phyloP scores from a whole-genome alignment of 2,113 vertebrate species.

The Sinocyclocheilus rhinocerous region DNA sequence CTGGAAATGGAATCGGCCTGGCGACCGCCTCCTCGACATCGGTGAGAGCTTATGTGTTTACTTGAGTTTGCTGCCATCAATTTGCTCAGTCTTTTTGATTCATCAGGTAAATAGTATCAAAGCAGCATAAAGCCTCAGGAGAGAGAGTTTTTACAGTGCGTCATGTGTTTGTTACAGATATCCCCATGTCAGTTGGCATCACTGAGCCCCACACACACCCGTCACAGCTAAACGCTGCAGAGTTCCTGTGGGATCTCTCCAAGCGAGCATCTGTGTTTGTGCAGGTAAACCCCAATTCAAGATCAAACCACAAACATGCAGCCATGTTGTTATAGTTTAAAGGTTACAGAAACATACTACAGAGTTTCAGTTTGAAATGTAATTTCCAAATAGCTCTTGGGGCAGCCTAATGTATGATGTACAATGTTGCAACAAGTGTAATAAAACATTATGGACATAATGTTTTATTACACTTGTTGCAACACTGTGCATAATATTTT shows the following conservation, averaged over 20 bases:
- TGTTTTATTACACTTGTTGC: not conserved
- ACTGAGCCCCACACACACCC: constrained; percentile 92
- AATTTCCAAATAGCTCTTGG: not conserved
- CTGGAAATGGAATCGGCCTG: constrained; percentile 96
- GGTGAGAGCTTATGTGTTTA: constrained; percentile 73
- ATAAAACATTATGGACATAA: too few relatives aligned
- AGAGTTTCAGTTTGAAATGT: not conserved
- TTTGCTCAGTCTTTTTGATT: not conserved
- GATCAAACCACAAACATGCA: not conserved
- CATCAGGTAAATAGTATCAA: not conserved
- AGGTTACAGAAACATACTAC: not conserved
- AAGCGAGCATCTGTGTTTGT: constrained; percentile 97
- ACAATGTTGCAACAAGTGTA: too few relatives aligned
- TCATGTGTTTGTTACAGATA: constrained; percentile 78
- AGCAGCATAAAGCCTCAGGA: not conserved
- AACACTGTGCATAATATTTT: not conserved
- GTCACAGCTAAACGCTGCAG: constrained; percentile 94
- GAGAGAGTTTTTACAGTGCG: not conserved
- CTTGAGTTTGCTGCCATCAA: not conserved
- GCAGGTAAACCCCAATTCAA: constrained; percentile 79
- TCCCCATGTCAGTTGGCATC: constrained; percentile 97
- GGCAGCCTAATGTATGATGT: not conserved
- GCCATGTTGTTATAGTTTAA: not conserved
- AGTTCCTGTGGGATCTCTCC: constrained; percentile 95
- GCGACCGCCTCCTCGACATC: constrained; percentile 93